A percentile compares a stretch with the other conserved stretches of the same genome.
Evolutionary conservation across 2,888 invertebrate genomes (phyloP).

Genomic region (Diadegma fenestrale): DNA sequence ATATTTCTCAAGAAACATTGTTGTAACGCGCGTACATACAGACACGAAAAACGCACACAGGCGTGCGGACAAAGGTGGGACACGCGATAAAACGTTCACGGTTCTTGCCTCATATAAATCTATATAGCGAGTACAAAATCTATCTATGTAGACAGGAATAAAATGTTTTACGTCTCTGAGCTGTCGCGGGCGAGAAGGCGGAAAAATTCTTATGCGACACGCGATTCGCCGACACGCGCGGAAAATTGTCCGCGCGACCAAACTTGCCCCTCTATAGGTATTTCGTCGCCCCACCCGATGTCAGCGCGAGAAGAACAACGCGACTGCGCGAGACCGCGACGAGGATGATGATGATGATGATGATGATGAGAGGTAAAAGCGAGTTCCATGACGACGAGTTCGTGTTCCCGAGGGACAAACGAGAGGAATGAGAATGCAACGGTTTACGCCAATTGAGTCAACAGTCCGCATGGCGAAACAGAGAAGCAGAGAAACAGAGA

Average conservation of each 20-base stretch:
- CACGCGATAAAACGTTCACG: slow-evolving; percentile 21
- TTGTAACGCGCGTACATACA: neutral
- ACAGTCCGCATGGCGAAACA: neutral
- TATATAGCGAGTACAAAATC: neutral
- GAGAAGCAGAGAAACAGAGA: neutral
- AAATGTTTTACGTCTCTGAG: slow-evolving; percentile 32
- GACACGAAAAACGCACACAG: no score
- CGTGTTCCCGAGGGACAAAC: neutral
- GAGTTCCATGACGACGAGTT: slow-evolving; percentile 10
- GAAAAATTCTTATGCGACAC: slow-evolving; percentile 67
- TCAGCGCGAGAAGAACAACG: neutral
- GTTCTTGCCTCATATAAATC: slow-evolving; percentile 11
- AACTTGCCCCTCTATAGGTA: slow-evolving; percentile 24
- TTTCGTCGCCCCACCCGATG: slow-evolving; percentile 2
- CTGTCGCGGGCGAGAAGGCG: slow-evolving; percentile 50
- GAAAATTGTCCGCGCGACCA: slow-evolving; percentile 71
- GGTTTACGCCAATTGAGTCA: slow-evolving; percentile 16
- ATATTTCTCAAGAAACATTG: neutral
- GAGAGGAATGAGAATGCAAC: neutral
- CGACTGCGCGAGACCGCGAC: neutral
- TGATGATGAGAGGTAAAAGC: slow-evolving; percentile 1
- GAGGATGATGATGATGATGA: neutral
- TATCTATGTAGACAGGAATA: slow-evolving; percentile 9
- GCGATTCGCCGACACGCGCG: slow-evolving; percentile 73
- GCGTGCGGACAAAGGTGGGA: neutral